Base-by-base conservation (phyloP, 2,797 vertebrate species). In the Falco naumanni region DNA sequence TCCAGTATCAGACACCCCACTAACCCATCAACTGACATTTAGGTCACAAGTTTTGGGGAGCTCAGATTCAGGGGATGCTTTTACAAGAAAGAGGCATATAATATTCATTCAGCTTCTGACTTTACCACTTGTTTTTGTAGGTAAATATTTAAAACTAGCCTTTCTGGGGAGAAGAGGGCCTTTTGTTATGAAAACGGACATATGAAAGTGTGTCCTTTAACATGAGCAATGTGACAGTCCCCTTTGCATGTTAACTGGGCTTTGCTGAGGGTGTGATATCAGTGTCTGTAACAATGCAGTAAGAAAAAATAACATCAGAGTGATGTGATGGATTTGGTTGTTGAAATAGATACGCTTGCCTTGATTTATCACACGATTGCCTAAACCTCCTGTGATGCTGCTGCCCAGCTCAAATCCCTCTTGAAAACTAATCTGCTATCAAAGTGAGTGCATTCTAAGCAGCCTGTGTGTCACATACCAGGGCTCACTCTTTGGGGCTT, bases 351-450 rank as follows among this genome's bases (percentile, higher is more conserved):
- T 21, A 29, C 1, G 7, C 37, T 84, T 76, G 51, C 54, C 66
- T 66, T 76, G 66, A 95, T 92, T 81, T 89, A 84, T 81, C 59
- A 34, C 29, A 28, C 3, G 8, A 18, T n/a, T 72, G 51, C 63
- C 66, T 76, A 82, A 92, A 76, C 24, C 51, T 69, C 1, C 1
- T 76, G 59, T 31, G 63, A n/a, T 39, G 47, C 63, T 76, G 34
- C 37, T 95, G 71, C 59, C 89, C 85, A 85, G 60, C 29, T 76
- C 45, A 85, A 93, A 90, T 79, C 63, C 74, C 54, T 85, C 69
- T 72, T 72, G 79, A 84, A 93, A 95, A 87, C 19, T 45, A 65
- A 70, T 54, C 48, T 91, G 51, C 59, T 84, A 12, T 78, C 74
- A 70, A 75, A 84, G 37, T 33, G 33, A 45, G 26, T 47, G 9